A percentile compares a stretch with the other conserved stretches of the same genome.
phyloP scores from a whole-genome alignment of 2,888 invertebrate species.

The Megaustenia siamemsis region DNA sequence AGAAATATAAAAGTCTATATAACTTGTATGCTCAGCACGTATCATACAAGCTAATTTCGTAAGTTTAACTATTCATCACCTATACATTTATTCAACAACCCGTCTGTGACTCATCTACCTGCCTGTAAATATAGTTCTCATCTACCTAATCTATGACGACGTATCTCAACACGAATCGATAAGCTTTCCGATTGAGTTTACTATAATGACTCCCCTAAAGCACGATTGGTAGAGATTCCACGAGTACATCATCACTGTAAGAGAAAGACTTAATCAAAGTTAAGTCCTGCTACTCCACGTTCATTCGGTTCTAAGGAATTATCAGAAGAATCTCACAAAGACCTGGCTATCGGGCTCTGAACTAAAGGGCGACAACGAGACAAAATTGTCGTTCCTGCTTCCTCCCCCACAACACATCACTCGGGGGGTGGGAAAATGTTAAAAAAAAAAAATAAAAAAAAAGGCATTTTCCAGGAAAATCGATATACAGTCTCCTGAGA shows the following conservation, averaged over 20 bases:
- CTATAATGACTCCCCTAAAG: not conserved
- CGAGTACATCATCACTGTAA: not conserved
- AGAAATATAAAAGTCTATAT: no score
- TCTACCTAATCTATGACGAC: not conserved
- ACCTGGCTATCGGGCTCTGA: not conserved
- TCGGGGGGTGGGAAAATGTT: slow-evolving; percentile 31
- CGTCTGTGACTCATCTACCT: no score
- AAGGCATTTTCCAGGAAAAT: slow-evolving; percentile 42
- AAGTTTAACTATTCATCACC: no score
- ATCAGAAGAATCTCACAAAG: not conserved
- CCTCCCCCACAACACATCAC: slow-evolving; percentile 21
- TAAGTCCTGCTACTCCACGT: not conserved
- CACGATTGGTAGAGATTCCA: slow-evolving; percentile 2
- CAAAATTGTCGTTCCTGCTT: slow-evolving; percentile 35
- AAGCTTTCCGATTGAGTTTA: not conserved
- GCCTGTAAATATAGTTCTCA: no score
- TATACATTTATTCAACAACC: no score
- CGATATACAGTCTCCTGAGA: slow-evolving; percentile 24
- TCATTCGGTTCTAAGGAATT: slow-evolving; percentile 12
- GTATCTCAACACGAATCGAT: not conserved
- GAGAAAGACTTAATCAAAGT: slow-evolving; percentile 12
- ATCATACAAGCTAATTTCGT: no score
- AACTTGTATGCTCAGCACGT: no score
- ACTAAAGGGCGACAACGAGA: slow-evolving; percentile 37
- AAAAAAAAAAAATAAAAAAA: no score